Evolutionary conservation across 2,888 invertebrate species (phyloP).

Genomic region (Gandaritis pyraliata): DNA sequence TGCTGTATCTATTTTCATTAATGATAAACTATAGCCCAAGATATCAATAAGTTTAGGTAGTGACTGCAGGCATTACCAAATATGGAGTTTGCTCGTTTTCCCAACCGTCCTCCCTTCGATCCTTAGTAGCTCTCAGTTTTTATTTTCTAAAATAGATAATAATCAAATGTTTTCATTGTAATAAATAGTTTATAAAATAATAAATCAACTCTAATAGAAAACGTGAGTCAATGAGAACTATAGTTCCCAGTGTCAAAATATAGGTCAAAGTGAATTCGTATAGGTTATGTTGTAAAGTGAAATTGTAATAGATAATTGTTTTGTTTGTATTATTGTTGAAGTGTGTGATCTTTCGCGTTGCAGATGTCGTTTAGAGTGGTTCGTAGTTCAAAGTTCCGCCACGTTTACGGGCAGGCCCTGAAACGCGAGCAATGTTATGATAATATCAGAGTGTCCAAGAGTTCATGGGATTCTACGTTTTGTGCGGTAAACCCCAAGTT

Average conservation of each 20-base stretch:
- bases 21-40: slow-evolving; percentile 12
- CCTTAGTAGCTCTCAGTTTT: slow-evolving; percentile 82
- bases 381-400: slow-evolving; percentile 98
- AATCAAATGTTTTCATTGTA: slow-evolving; percentile 81
- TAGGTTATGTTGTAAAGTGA: slow-evolving; percentile 80
- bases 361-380: slow-evolving; percentile 98
- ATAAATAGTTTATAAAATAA: slow-evolving; percentile 72
- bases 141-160: slow-evolving; percentile 69
- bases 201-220: slow-evolving; percentile 68
- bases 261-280: slow-evolving; percentile 74
- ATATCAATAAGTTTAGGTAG: slow-evolving; percentile 61
- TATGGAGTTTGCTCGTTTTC: slow-evolving; percentile 88
- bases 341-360: slow-evolving; percentile 74
- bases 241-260: slow-evolving; percentile 75
- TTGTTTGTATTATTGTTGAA: slow-evolving; percentile 70
- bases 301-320: slow-evolving; percentile 61
- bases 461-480: slow-evolving; percentile 99
- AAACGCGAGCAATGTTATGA: slow-evolving; percentile 99
- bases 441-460: slow-evolving; percentile 98
- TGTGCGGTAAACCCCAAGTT: slow-evolving; percentile 99
- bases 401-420: slow-evolving; percentile 95
- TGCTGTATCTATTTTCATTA: slow-evolving; percentile 2
- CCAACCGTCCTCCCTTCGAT: slow-evolving; percentile 84
- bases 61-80: slow-evolving; percentile 86
- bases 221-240: slow-evolving; percentile 72